phyloP scores from a whole-genome alignment of 2,797 vertebrate species.

The Bovichtus variegatus region DNA sequence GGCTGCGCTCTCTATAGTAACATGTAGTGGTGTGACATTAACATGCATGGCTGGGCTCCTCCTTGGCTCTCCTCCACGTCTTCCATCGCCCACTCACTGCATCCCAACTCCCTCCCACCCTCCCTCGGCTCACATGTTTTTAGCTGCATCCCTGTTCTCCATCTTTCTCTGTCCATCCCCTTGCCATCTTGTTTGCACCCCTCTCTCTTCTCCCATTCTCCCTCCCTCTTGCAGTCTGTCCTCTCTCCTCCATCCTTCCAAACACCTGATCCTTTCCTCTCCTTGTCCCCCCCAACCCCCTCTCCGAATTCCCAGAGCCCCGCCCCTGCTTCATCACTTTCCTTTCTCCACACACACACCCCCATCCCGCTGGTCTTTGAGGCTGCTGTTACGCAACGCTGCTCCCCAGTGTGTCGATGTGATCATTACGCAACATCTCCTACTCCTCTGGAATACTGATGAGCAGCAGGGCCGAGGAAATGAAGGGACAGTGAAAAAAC shows the following conservation, averaged over 20 bases:
- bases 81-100: conserved; percentile 49
- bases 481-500: conserved; percentile 6
- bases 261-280: neutral
- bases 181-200: conserved; percentile 34
- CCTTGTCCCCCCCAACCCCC: neutral
- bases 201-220: neutral
- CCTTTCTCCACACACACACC: conserved; percentile 33
- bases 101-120: conserved; percentile 18
- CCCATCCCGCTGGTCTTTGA: conserved; percentile 62
- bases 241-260: conserved; percentile 1
- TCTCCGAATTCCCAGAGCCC: conserved; percentile 36
- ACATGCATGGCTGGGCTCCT: conserved; percentile 59
- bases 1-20: conserved; percentile 32
- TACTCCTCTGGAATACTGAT: conserved; percentile 83
- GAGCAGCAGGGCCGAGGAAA: conserved; percentile 57
- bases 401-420: conserved; percentile 79
- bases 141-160: conserved; percentile 43
- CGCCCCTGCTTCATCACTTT: conserved; percentile 29
- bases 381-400: conserved; percentile 81
- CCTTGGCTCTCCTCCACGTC: conserved; percentile 50
- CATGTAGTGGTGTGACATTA: conserved; percentile 59
- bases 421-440: conserved; percentile 84
- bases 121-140: conserved; percentile 34
- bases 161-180: conserved; percentile 38
- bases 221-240: conserved; percentile 1